Evolutionary conservation across 1,140 invertebrate genomes (phyloP).

Genomic region (Penaeus chinensis): DNA sequence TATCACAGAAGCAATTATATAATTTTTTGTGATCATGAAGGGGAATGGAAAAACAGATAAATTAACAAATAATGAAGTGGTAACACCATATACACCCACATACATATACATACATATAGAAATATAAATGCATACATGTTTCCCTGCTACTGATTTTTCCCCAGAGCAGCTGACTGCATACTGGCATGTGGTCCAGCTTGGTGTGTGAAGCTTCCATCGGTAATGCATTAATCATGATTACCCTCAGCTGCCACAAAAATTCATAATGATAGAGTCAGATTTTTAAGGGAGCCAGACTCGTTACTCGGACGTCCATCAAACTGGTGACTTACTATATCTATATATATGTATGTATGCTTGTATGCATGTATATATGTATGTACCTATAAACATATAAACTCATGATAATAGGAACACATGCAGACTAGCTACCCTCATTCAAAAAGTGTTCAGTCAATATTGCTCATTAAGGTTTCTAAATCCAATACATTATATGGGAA

Average conservation of each 20-base stretch:
- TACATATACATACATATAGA: slow-evolving; percentile 7
- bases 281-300: too few species aligned
- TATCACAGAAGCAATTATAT: too few species aligned
- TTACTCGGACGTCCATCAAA: background rate
- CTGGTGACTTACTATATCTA: background rate
- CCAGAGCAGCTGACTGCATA: too few species aligned
- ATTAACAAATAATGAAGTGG: background rate
- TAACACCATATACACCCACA: background rate
- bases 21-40: too few species aligned
- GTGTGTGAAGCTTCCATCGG: too few species aligned
- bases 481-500: too few species aligned
- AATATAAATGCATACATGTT: background rate
- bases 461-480: too few species aligned
- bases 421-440: background rate
- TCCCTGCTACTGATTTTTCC: too few species aligned
- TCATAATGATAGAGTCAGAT: too few species aligned
- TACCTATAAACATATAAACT: slow-evolving; percentile 34
- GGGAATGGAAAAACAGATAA: background rate
- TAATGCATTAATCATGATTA: too few species aligned
- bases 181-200: too few species aligned
- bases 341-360: slow-evolving; percentile 32
- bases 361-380: slow-evolving; percentile 40
- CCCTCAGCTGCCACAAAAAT: too few species aligned
- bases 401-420: background rate
- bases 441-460: slow-evolving; percentile 16